phyloP scores from a whole-genome alignment of 2,888 invertebrate genomes.

The Ophioninae sp. region DNA sequence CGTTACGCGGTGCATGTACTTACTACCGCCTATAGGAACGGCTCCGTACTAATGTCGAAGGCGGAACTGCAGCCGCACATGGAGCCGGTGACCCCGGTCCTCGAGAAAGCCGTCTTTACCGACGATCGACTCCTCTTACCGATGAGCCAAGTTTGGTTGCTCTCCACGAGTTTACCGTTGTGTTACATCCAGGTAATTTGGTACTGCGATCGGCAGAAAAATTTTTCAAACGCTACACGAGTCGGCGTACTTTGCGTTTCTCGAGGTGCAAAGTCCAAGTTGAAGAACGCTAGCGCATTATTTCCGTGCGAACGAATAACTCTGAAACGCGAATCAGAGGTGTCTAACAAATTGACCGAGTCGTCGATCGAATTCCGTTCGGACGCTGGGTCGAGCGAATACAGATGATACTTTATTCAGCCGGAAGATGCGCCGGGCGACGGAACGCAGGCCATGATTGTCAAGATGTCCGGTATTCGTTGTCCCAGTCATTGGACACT shows the following conservation, averaged over 20 bases:
- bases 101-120: conserved; percentile 79
- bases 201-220: background rate
- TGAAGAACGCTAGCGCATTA: no score
- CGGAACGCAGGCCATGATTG: conserved; percentile 72
- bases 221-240: background rate
- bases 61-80: conserved; percentile 81
- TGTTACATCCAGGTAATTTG: conserved; percentile 77
- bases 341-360: no score
- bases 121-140: conserved; percentile 82
- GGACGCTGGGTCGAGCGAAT: background rate
- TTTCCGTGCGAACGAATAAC: no score
- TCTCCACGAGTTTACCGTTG: conserved; percentile 86
- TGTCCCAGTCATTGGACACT: conserved; percentile 90
- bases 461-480: conserved; percentile 77
- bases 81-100: conserved; percentile 89
- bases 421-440: conserved; percentile 67
- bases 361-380: no score
- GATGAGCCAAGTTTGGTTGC: conserved; percentile 87
- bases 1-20: conserved; percentile 85
- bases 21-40: conserved; percentile 83
- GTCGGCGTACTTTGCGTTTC: background rate
- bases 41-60: conserved; percentile 73
- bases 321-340: no score
- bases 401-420: conserved; percentile 48
- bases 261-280: background rate